Conservation (phyloP, 2,888 invertebrate genomes). For the Nomada fabriciana region DNA sequence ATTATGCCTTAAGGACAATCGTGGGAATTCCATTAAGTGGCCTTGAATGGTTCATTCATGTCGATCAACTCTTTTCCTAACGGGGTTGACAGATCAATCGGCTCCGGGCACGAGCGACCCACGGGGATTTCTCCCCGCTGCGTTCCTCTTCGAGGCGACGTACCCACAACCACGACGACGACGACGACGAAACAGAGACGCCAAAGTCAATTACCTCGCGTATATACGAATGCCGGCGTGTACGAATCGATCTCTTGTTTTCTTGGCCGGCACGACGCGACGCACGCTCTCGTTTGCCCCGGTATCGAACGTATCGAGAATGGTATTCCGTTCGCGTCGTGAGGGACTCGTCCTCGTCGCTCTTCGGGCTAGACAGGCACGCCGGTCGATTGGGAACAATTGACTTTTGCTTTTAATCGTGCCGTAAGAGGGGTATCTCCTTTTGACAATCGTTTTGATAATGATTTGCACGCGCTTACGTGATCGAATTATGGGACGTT, state of each 20-base stretch:
- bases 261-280: slow-evolving; percentile 17
- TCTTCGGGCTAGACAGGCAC: slow-evolving; percentile 1
- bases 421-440: not conserved
- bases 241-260: slow-evolving; percentile 61
- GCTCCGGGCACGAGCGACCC: slow-evolving; percentile 67
- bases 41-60: slow-evolving; percentile 84
- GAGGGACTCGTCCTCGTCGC: slow-evolving; percentile 9
- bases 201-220: slow-evolving; percentile 73
- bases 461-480: too few species aligned
- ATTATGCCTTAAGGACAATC: slow-evolving; percentile 83
- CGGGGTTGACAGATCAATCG: slow-evolving; percentile 84
- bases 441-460: too few species aligned
- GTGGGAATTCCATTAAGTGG: slow-evolving; percentile 84
- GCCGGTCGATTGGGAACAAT: slow-evolving; percentile 7
- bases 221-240: slow-evolving; percentile 47
- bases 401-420: slow-evolving; percentile 22
- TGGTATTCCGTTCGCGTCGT: slow-evolving; percentile 48
- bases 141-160: slow-evolving; percentile 5
- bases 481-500: too few species aligned
- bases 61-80: slow-evolving; percentile 83
- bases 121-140: slow-evolving; percentile 68
- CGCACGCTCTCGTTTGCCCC: slow-evolving; percentile 39
- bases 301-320: slow-evolving; percentile 44
- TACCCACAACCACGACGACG: slow-evolving; percentile 2
- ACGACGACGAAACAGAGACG: slow-evolving; percentile 58